Base-by-base conservation (phyloP, 2,797 vertebrate species). In the Pangasius djambal region DNA sequence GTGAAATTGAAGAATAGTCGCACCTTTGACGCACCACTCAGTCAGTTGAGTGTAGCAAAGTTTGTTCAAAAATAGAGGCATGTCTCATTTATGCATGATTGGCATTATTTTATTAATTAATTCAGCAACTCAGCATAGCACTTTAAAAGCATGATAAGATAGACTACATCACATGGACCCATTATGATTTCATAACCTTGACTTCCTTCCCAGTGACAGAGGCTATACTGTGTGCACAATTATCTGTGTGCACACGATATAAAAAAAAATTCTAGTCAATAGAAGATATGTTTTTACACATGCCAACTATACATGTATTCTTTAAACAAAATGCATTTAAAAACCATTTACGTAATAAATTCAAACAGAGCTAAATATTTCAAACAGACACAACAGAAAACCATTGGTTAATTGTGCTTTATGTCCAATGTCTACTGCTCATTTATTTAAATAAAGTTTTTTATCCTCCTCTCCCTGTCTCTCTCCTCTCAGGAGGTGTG, bases 401-500 rank as follows among this genome's bases (percentile, higher is more conserved):
- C 10, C 10, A 25, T 10, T 44, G 25, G 22, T 52, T n/a, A 77
- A n/a, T 16, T 77, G 74, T 77, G 12, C 22, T n/a, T 83, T n/a
- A 28, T 65, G 25, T 48, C 22, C 31, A 10, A 37, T 59, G 31
- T 81, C n/a, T 57, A 59, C 9, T 59, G 16, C 4, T 83, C 59
- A 44, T 67, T 79, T 79, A 79, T 84, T 67, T 65, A 84, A 13
- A 70, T 52, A 40, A 4, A 15, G 1, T 52, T 52, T 1, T 74
- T 86, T 40, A 40, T 34, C 7, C 87, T 48, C 55, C 16, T 40
- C 15, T 83, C 10, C 74, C 3, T 79, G 22, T 86, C 18, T 85
- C 37, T 90, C 25, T 87, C 8, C 16, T 69, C 55, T 74, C 89
- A 94, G 94, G 92, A 92, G 90, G 89, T 93, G 90, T 87, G 90